phyloP scores from a whole-genome alignment of 2,113 vertebrate genomes.

The Nicator chloris region DNA sequence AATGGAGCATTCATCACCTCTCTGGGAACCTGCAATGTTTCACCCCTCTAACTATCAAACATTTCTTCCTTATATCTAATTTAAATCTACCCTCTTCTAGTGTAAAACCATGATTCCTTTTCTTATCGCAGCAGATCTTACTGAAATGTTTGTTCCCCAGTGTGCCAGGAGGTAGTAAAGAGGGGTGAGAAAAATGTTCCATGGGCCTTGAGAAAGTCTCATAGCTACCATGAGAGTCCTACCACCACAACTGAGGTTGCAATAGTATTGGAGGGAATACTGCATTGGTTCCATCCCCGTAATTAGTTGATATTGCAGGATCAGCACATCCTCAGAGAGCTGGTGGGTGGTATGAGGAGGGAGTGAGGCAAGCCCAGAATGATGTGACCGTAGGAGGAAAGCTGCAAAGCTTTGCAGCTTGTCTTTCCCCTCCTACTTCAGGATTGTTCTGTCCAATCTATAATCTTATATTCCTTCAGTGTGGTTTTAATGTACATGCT shows the following conservation, averaged over 20 bases:
- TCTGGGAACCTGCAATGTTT: neutral
- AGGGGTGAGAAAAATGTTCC: neutral
- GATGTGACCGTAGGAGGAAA: neutral
- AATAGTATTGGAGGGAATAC: neutral
- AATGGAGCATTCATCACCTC: neutral
- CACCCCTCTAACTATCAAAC: neutral
- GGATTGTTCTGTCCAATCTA: neutral
- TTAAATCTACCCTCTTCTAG: neutral
- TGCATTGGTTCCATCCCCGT: fast-evolving
- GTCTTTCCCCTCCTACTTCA: neutral
- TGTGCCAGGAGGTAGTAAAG: neutral
- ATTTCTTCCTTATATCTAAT: neutral
- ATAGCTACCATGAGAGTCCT: neutral
- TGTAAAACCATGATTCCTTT: neutral
- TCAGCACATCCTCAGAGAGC: neutral
- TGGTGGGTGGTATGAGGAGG: neutral
- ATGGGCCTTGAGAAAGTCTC: neutral
- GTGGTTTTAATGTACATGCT: neutral
- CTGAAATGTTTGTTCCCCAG: neutral
- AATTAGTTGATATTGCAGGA: neutral
- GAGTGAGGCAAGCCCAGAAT: neutral
- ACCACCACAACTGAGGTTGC: neutral
- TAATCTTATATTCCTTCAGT: neutral
- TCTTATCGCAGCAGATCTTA: neutral
- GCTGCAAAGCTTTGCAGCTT: neutral